Conservation (phyloP, 2,888 invertebrate species). For the Blastobasis lacticolella region DNA sequence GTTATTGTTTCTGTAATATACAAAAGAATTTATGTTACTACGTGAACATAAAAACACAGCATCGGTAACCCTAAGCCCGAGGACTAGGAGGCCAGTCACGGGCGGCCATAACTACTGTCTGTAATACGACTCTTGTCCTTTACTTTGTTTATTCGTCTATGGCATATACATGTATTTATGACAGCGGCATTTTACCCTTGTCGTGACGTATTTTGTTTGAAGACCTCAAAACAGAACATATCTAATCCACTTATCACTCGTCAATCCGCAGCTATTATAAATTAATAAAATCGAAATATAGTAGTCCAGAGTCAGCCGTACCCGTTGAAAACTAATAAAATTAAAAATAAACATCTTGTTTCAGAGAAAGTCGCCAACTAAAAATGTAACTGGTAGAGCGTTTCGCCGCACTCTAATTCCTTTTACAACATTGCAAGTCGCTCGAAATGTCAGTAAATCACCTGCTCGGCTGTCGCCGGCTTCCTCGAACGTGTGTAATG, state of each 20-base stretch:
- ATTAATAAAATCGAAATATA: no score
- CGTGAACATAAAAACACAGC: no score
- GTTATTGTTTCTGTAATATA: no score
- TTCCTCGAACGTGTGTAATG: conserved; percentile 71
- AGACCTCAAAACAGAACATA: no score
- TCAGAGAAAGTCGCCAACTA: background rate
- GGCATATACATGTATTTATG: background rate
- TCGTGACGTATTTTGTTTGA: no score
- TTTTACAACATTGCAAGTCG: conserved; percentile 1
- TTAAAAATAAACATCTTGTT: no score
- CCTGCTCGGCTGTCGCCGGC: conserved; percentile 55
- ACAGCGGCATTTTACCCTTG: background rate
- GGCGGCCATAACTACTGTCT: conserved; percentile 23
- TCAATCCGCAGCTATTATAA: no score
- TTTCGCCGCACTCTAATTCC: background rate
- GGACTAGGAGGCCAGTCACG: background rate
- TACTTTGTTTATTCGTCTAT: conserved; percentile 34
- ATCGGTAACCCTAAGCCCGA: conserved; percentile 3
- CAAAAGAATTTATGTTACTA: no score
- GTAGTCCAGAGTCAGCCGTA: no score
- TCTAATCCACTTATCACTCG: no score
- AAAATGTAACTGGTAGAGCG: background rate
- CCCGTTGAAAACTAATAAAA: no score
- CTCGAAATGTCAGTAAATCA: conserved; percentile 57
- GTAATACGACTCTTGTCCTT: conserved; percentile 35